Conservation (phyloP, 2,113 vertebrate genomes). For the Macaca fascicularis region DNA sequence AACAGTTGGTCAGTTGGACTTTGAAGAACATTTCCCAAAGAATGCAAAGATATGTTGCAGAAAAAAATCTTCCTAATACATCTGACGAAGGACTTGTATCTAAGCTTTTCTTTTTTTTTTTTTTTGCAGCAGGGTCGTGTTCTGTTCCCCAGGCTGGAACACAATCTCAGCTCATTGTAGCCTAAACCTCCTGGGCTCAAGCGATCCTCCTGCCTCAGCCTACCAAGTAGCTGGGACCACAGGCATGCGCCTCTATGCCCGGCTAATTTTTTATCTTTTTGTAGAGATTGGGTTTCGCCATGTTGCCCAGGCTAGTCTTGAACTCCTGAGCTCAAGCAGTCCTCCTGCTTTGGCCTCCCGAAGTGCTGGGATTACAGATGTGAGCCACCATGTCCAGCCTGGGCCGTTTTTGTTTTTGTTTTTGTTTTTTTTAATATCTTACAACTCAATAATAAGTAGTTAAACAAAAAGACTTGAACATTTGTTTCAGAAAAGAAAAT, state of each 20-base stretch:
- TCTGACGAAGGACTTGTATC: neutral
- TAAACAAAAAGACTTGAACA: neutral
- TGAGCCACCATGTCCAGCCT: no score
- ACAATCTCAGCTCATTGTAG: no score
- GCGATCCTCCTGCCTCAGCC: no score
- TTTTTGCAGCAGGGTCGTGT: no score
- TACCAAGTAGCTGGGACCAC: no score
- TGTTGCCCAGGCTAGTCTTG: neutral
- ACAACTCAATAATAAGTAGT: neutral
- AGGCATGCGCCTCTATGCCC: no score
- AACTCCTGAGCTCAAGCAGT: neutral
- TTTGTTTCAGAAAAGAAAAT: neutral
- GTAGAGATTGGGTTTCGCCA: no score
- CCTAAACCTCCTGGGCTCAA: no score
- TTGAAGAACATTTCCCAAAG: neutral
- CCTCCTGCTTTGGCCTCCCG: neutral
- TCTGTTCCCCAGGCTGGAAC: no score
- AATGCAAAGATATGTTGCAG: neutral
- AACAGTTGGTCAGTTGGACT: neutral
- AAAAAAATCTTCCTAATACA: neutral
- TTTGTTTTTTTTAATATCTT: neutral
- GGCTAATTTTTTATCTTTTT: no score
- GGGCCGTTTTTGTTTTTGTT: no score
- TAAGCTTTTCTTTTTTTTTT: neutral
- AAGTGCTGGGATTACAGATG: no score